These are phyloP conservation scores for Botrylloides violaceus DNA, from an alignment of 23 tunicate species.

Conservation along the genomic window DNA sequence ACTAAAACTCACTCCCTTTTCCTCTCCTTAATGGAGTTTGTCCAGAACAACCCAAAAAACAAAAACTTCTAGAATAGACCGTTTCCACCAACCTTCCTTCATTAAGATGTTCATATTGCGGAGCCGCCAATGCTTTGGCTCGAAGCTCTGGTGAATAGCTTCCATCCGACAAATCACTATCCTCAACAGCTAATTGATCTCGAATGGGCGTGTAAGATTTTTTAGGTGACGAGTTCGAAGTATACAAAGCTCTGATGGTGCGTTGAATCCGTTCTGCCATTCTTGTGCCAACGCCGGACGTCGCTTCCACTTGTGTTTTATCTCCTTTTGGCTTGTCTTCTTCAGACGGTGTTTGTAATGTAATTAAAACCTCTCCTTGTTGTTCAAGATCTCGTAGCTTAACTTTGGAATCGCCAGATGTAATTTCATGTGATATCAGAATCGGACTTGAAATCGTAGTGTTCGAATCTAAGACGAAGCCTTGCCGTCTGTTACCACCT, in stretches of 20 bases:
- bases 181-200: constrained; percentile 4
- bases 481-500: not conserved
- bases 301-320: not conserved
- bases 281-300: constrained; percentile 29
- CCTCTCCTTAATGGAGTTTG: too few relatives aligned
- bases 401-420: not conserved
- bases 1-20: too few relatives aligned
- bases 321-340: not conserved
- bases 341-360: constrained; percentile 6
- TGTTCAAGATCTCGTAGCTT: constrained; percentile 10
- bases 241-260: constrained; percentile 60
- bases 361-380: constrained; percentile 9
- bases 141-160: constrained; percentile 10
- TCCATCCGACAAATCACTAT: not conserved
- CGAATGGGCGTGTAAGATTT: not conserved
- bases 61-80: too few relatives aligned
- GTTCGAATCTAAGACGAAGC: constrained; percentile 12
- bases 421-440: constrained; percentile 11
- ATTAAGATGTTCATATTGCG: not conserved
- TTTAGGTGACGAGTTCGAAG: constrained; percentile 20
- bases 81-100: not conserved
- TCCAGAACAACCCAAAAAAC: too few relatives aligned
- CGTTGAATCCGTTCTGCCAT: constrained; percentile 87
- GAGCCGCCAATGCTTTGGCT: not conserved
- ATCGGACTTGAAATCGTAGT: constrained; percentile 19